Percentiles rank a stretch among this genome's conserved stretches.
phyloP scores from a whole-genome alignment of 53 echinoderm and acorn worm species.

The Echinometra lucunter region DNA sequence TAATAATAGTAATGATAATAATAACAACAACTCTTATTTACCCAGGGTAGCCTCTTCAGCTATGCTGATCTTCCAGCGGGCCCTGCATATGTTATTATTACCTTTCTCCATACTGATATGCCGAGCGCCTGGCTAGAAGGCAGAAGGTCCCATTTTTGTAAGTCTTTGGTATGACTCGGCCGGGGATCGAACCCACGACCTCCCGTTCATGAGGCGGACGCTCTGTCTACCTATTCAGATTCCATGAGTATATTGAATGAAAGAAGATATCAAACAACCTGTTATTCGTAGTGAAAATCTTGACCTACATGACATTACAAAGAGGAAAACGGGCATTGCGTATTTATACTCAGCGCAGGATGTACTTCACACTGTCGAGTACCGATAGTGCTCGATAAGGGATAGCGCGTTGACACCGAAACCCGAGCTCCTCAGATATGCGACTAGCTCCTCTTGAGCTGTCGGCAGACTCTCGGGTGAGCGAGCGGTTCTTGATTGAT shows the following conservation, averaged over 20 bases:
- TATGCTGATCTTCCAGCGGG: too few relatives aligned
- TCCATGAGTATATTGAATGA: not conserved
- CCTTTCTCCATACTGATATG: too few relatives aligned
- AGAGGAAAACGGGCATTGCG: not conserved
- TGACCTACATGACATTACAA: not conserved
- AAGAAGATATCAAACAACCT: not conserved
- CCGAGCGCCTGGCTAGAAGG: too few relatives aligned
- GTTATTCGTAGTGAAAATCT: not conserved
- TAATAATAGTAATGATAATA: too few relatives aligned
- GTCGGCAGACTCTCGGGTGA: conserved; percentile 42
- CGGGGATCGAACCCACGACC: too few relatives aligned
- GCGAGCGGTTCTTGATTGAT: conserved; percentile 57
- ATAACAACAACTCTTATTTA: too few relatives aligned
- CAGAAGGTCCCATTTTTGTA: too few relatives aligned
- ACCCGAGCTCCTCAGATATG: conserved; percentile 18
- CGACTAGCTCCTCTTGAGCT: conserved; percentile 24
- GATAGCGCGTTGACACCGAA: conserved; percentile 44
- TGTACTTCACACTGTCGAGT: conserved; percentile 44
- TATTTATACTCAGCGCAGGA: not conserved
- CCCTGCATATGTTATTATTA: too few relatives aligned
- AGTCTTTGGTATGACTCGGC: too few relatives aligned
- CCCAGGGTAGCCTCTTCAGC: too few relatives aligned
- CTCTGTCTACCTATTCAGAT: too few relatives aligned
- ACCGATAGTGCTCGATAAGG: conserved; percentile 38
- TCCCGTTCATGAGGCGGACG: too few relatives aligned